Evolutionary conservation across 2,113 vertebrate species (phyloP).

Genomic region (Turdus rufiventris): DNA sequence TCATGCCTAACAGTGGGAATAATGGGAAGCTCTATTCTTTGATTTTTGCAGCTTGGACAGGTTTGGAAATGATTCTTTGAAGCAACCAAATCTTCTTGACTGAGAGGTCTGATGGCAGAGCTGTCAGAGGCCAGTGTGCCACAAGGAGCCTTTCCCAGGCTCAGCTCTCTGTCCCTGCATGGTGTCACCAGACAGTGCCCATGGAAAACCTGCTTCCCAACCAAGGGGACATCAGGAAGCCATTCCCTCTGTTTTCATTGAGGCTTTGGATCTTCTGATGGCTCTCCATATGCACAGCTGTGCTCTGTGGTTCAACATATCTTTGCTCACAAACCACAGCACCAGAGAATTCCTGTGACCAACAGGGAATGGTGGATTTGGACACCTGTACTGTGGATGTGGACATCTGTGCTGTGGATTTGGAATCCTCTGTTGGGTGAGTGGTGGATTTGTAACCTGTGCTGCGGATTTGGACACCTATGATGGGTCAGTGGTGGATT

Average conservation of each 20-base stretch:
- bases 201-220: background rate
- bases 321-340: background rate
- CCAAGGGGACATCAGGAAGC: background rate
- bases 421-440: background rate
- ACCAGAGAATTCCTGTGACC: background rate
- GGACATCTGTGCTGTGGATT: background rate
- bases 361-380: no score
- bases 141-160: background rate
- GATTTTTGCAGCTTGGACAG: background rate
- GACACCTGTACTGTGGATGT: background rate
- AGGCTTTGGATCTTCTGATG: background rate
- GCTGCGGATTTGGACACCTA: background rate
- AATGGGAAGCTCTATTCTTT: background rate
- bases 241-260: background rate
- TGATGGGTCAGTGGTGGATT: background rate
- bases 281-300: background rate
- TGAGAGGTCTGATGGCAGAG: background rate
- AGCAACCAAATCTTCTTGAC: background rate
- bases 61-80: background rate
- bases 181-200: background rate
- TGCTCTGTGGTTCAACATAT: background rate
- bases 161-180: accelerated
- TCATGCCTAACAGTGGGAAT: background rate
- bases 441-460: background rate
- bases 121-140: background rate